Percentiles rank a stretch among this genome's conserved stretches.
Evolutionary conservation across 2,113 vertebrate species (phyloP).

Genomic region (Ursus arctos): DNA sequence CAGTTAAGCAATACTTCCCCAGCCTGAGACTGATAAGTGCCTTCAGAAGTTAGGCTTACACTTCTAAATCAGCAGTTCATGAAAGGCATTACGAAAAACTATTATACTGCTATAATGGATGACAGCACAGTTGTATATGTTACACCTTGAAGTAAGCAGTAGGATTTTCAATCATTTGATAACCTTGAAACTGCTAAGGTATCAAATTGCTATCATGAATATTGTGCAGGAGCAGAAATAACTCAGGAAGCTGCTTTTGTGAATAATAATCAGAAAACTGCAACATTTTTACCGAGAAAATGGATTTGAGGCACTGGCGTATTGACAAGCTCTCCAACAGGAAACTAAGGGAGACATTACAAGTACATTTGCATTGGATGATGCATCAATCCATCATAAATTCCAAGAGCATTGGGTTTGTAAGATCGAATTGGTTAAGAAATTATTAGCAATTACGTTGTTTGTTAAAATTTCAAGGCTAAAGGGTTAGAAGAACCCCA

Average conservation of each 20-base stretch:
- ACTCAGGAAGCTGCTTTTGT: constrained; percentile 89
- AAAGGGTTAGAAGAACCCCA: not conserved
- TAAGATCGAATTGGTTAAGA: constrained; percentile 74
- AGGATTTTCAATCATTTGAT: constrained; percentile 93
- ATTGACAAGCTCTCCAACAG: constrained; percentile 77
- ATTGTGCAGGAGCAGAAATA: constrained; percentile 90
- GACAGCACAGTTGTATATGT: constrained; percentile 88
- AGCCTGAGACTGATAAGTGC: constrained; percentile 85
- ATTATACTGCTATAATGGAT: constrained; percentile 89
- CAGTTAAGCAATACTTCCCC: constrained; percentile 1
- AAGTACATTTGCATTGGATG: constrained; percentile 82
- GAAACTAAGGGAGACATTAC: constrained; percentile 80
- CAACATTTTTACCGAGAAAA: constrained; percentile 81
- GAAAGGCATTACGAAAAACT: constrained; percentile 91
- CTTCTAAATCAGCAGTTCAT: constrained; percentile 91
- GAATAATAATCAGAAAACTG: constrained; percentile 90
- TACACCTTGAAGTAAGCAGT: constrained; percentile 91
- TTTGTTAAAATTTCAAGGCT: constrained; percentile 42
- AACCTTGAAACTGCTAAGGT: constrained; percentile 93
- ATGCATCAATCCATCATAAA: constrained; percentile 80
- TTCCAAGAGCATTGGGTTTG: constrained; percentile 5
- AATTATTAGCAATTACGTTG: constrained; percentile 32
- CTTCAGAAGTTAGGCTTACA: constrained; percentile 86
- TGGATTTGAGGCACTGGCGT: constrained; percentile 80
- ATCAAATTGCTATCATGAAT: constrained; percentile 93